phyloP scores from a whole-genome alignment of 1,140 invertebrate species.

The Procambarus clarkii region DNA sequence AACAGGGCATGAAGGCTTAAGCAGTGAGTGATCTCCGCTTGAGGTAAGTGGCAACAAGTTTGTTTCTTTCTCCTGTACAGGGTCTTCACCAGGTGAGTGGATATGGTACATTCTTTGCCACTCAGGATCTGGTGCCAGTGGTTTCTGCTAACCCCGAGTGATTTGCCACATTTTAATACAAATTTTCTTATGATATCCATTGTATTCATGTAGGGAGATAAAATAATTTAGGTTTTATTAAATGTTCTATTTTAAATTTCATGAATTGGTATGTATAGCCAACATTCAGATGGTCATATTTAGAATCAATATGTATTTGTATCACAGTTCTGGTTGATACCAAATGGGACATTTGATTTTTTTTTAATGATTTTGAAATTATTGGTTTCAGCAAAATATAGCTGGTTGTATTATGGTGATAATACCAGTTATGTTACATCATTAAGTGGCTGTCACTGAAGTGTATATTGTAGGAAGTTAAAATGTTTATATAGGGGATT shows the following conservation, averaged over 20 bases:
- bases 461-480: too few relatives aligned
- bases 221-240: neutral
- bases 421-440: too few relatives aligned
- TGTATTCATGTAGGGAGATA: neutral
- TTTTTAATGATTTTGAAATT: too few relatives aligned
- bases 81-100: constrained; percentile 66
- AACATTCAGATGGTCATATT: neutral
- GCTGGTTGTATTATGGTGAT: too few relatives aligned
- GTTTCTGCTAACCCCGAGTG: constrained; percentile 34
- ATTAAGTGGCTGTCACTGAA: too few relatives aligned
- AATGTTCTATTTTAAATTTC: neutral
- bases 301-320: neutral
- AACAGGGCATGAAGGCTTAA: constrained; percentile 60
- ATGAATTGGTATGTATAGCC: neutral
- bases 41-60: constrained; percentile 64
- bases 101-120: constrained; percentile 43
- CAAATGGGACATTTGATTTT: too few relatives aligned
- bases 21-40: constrained; percentile 67
- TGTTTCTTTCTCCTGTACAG: constrained; percentile 55
- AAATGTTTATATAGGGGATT: too few relatives aligned
- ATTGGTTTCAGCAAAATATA: too few relatives aligned
- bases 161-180: neutral
- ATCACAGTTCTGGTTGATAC: too few relatives aligned
- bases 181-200: neutral
- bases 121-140: constrained; percentile 29